Evolutionary conservation across 2,113 vertebrate genomes (phyloP).

Genomic region (Oophaga pumilio): DNA sequence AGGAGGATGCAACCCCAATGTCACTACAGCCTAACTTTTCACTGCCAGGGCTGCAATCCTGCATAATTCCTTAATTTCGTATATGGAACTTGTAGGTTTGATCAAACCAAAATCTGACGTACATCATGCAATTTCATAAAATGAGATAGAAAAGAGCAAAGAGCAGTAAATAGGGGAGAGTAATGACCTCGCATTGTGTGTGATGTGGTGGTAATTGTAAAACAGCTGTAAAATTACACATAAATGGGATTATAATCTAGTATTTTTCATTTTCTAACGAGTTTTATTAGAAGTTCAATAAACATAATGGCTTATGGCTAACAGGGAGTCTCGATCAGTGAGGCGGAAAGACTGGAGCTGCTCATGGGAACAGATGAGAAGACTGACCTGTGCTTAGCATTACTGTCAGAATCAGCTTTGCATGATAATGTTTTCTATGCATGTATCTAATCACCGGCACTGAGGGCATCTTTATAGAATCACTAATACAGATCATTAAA

Average conservation of each 20-base stretch:
- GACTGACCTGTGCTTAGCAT: neutral
- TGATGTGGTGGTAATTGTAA: constrained; percentile 8
- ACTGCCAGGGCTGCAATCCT: neutral
- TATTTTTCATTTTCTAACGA: constrained; percentile 17
- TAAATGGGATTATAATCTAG: constrained; percentile 27
- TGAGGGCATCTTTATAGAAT: neutral
- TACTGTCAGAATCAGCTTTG: neutral
- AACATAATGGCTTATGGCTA: constrained; percentile 35
- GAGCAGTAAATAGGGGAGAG: neutral
- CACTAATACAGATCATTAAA: neutral
- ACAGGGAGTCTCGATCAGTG: constrained; percentile 7
- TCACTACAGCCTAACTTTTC: neutral
- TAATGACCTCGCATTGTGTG: neutral
- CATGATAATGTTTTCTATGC: constrained; percentile 11
- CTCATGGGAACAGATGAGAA: neutral
- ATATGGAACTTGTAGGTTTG: neutral
- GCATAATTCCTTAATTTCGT: neutral
- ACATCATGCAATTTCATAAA: neutral
- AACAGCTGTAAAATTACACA: constrained; percentile 19
- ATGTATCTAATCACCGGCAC: neutral
- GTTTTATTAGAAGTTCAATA: constrained; percentile 46
- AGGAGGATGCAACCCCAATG: neutral
- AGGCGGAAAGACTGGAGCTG: neutral
- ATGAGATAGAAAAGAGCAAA: neutral
- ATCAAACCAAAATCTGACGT: neutral